Base-by-base conservation (phyloP, 2,113 vertebrate species). In the Thamnaconus septentrionalis region DNA sequence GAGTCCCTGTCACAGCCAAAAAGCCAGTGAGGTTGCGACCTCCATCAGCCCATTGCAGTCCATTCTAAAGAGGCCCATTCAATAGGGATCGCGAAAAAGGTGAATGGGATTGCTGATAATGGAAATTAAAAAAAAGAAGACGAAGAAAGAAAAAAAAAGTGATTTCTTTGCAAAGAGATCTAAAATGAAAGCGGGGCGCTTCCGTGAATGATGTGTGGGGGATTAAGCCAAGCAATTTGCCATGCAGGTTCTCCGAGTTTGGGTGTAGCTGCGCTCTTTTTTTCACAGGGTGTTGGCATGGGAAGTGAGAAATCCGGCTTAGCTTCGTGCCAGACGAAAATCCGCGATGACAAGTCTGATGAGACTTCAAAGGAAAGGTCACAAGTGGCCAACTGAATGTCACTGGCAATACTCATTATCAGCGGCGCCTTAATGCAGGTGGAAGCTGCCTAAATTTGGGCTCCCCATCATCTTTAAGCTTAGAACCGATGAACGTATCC, bases 301-400 rank as follows among this genome's bases (percentile, higher is more conserved):
- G 54, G 68, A 88, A 86, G 73, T 79, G 70, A 87, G 73, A 88
- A 87, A 82, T 77, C 69, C 51, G 61, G 79, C 74, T 80, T 66
- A 80, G 53, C 74, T 68, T 75, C 11, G 61, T 70, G 65, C 72
- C 78, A 69, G 59, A 84, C 64, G 78, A 66, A 81, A 81, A 89
- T 81, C 46, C 64, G n/a, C 47, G 63, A 75, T 78, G 80, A 85
- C 81, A 80, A 62, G 69, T 56, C 76, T 77, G 76, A 82, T 73
- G 71, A 71, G 71, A 83, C 79, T 67, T 84, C 59, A 82, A 85
- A 77, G 42, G 41, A 81, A 85, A 84, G 85, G 84, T 88, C 83
- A 81, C 66, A 74, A 78, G 64, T 69, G 57, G 58, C 73, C 56
- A 51, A 80, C 74, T 79, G 61, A 79, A 69, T 75, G 76, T 78